Conservation (phyloP, 2,113 vertebrate species). For the Leptosomus discolor region DNA sequence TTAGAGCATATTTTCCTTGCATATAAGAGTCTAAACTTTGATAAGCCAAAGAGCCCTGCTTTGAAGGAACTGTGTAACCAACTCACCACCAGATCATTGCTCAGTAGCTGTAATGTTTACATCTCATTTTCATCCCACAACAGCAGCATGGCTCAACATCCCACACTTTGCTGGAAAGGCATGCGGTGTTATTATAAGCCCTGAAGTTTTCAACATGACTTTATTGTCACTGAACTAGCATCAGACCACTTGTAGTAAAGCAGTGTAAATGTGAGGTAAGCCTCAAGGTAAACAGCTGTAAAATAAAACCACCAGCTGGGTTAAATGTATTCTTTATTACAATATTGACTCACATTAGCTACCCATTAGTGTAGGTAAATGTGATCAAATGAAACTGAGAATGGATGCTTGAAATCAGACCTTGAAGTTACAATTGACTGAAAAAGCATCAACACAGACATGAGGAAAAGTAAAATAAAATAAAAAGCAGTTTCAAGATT, state of each 20-base stretch:
- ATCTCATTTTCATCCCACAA: not conserved
- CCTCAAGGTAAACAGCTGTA: not conserved
- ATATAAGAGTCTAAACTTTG: not conserved
- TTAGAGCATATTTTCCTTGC: not conserved
- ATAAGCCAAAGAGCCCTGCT: not conserved
- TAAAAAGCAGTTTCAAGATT: not conserved
- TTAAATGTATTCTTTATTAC: constrained; percentile 7
- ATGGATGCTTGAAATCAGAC: not conserved
- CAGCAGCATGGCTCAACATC: not conserved
- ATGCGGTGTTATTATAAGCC: not conserved
- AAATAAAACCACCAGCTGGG: not conserved
- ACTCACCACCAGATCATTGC: not conserved
- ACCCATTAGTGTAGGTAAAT: not conserved
- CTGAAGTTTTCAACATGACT: not conserved
- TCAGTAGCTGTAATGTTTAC: not conserved
- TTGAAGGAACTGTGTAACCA: not conserved
- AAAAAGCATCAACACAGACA: not conserved
- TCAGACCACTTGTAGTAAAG: not conserved
- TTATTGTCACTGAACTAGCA: not conserved
- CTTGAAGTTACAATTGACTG: not conserved
- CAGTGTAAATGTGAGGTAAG: not conserved
- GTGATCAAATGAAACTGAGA: not conserved
- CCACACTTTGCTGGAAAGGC: not conserved
- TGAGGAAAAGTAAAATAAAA: not conserved
- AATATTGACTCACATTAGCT: not conserved